Base-by-base conservation (phyloP, 2,797 vertebrate species). In the Pristis pectinata region DNA sequence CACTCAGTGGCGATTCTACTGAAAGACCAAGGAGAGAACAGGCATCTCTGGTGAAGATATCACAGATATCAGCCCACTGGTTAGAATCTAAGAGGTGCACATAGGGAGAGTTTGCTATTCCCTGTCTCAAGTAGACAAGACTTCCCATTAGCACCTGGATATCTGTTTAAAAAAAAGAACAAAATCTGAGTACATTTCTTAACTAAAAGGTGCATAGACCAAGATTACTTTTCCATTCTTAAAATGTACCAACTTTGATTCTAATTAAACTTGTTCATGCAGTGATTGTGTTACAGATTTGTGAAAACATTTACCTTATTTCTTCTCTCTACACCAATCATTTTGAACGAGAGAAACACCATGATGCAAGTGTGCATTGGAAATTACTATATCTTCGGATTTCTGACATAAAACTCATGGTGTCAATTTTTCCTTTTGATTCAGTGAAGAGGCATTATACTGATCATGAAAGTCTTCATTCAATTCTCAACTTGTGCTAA, bases 1-100 rank as follows among this genome's bases (percentile, higher is more conserved):
- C 98, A 83, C 98, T 98, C 95, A 98, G 97, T 11, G 98, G 98
- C 10, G 98, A 98, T 95, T 98, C 98, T 74, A 98, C 97, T 0
- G 98, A 98, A 77, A 98, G 97, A 74, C 98, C 98, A 95, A 98
- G 96, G 1, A 98, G 97, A 87, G 98, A 97, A 67, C 98, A 98
- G 94, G 98, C 98, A 7, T 98, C 98, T 72, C 98, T 97, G 0
- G 98, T 98, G 6, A 98, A 98, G 96, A 98, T 98, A 96, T 98
- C 98, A 95, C 98, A 98, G 96, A 98, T 98, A 96, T 98, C 98
- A 13, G 98, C 97, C 98, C 98, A 98, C 96, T 98, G 98, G 95
- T 97, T 98, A 0, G 98, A 97, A 72, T 98, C 97, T 37, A 98
- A 93, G 22, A 98, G 96, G 95, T 98, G 98, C 94, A 98, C 97